Evolutionary conservation across 2,797 vertebrate genomes (phyloP), one percentile per base, ranked within the genome.

Genomic region (Chelonia mydas): DNA sequence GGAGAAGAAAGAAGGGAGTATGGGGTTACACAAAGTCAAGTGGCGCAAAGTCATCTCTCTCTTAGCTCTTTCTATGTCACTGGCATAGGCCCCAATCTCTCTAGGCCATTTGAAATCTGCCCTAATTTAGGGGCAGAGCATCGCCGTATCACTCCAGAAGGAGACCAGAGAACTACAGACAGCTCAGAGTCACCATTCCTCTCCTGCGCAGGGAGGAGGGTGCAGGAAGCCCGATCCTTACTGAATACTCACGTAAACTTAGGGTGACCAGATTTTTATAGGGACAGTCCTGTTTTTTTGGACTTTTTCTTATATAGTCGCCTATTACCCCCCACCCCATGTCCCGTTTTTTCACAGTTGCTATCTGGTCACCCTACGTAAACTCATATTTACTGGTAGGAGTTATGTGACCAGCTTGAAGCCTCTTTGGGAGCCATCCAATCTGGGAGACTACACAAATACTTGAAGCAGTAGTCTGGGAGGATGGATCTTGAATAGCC

Each of bases 161-260:
- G 79, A 11, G 11, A 65, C n/a, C 17, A 2, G 37, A 86, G 3
- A 13, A 80, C 57, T 19, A 2, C 0, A n/a, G 5, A 0, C 11
- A 1, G 83, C 79, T 91, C 86, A 51, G 21, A 80, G n/a, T 54
- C 76, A 21, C 23, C 9, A 11, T 72, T 15, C 37, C 68, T 54
- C 53, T 2, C 7, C 54, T 80, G 1, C 11, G 68, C 61, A 19
- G 41, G 23, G 28, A 87, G 5, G 21, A 91, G 9, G 7, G 12
- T 6, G 90, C 78, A 12, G 53, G 25, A 84, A 88, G 28, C 80
- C 37, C 37, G 9, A 28, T 45, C 11, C 3, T 33, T 84, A 76
- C 13, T 54, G 23, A 76, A 45, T 19, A 74, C 23, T 74, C n/a
- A 41, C 5, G 5, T 41, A 41, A 41, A 41, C 41, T 41, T 41